phyloP scores from a whole-genome alignment of 2,888 invertebrate genomes.

The Thelaira solivaga region DNA sequence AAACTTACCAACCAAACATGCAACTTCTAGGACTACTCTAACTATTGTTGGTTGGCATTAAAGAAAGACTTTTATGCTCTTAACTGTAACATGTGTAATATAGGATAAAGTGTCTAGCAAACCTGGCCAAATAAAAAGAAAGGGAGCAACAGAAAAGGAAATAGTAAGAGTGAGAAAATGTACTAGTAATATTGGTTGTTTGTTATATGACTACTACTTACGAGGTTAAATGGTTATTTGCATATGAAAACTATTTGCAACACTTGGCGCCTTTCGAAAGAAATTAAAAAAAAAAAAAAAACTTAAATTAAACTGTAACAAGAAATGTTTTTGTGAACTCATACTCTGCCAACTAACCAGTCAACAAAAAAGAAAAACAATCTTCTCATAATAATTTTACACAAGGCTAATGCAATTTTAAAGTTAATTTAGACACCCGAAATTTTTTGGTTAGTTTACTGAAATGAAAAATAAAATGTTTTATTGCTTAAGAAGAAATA shows the following conservation, averaged over 20 bases:
- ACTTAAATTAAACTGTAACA: too few species aligned
- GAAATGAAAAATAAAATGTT: background rate
- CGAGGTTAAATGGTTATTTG: constrained; percentile 63
- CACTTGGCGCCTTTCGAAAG: constrained; percentile 64
- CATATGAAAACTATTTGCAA: constrained; percentile 71
- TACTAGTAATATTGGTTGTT: too few species aligned
- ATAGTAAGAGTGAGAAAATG: too few species aligned
- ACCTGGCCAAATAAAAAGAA: constrained; percentile 5
- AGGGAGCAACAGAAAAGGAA: background rate
- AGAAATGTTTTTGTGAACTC: constrained; percentile 22
- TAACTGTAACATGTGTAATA: constrained; percentile 17
- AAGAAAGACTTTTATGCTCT: constrained; percentile 20
- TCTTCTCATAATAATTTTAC: constrained; percentile 26
- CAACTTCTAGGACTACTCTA: constrained; percentile 11
- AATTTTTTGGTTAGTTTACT: background rate
- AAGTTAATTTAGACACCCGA: constrained; percentile 4
- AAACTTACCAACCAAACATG: constrained; percentile 12
- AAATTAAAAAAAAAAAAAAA: too few species aligned
- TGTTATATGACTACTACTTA: background rate
- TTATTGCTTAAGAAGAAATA: too few species aligned
- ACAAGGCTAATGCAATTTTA: background rate
- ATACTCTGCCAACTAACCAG: constrained; percentile 5
- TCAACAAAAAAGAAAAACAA: too few species aligned
- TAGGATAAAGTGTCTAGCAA: constrained; percentile 21
- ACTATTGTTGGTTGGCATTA: background rate